phyloP scores from a whole-genome alignment of 2,113 vertebrate species.

The Pica pica region DNA sequence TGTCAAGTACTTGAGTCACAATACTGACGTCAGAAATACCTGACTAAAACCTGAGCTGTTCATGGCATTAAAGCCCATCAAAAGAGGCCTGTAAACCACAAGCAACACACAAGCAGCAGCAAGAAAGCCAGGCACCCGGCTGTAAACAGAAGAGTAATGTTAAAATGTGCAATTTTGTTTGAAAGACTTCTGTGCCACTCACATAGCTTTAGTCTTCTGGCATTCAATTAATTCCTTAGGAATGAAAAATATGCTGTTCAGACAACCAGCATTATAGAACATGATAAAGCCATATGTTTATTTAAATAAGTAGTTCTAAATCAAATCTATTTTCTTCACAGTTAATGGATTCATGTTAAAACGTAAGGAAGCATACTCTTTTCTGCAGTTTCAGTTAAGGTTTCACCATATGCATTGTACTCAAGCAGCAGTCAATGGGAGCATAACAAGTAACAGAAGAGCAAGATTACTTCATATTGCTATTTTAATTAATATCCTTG shows the following conservation, averaged over 20 bases:
- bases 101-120: background rate
- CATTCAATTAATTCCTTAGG: background rate
- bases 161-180: background rate
- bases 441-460: background rate
- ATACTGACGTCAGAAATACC: background rate
- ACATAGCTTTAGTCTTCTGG: background rate
- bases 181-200: background rate
- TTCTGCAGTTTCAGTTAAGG: background rate
- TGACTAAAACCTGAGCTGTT: background rate
- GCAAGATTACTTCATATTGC: background rate
- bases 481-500: background rate
- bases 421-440: background rate
- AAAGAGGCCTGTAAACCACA: background rate
- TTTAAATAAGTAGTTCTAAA: background rate
- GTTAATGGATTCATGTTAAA: background rate
- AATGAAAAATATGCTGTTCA: slow-evolving; percentile 11
- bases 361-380: background rate
- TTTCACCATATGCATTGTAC: background rate
- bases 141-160: background rate
- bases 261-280: background rate
- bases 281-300: background rate
- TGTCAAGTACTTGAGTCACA: background rate
- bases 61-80: background rate
- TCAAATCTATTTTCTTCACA: background rate
- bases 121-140: background rate